Percentiles rank a stretch among this genome's conserved stretches.
Evolutionary conservation across 2,113 vertebrate species (phyloP).

Genomic region (Gambusia holbrooki): DNA sequence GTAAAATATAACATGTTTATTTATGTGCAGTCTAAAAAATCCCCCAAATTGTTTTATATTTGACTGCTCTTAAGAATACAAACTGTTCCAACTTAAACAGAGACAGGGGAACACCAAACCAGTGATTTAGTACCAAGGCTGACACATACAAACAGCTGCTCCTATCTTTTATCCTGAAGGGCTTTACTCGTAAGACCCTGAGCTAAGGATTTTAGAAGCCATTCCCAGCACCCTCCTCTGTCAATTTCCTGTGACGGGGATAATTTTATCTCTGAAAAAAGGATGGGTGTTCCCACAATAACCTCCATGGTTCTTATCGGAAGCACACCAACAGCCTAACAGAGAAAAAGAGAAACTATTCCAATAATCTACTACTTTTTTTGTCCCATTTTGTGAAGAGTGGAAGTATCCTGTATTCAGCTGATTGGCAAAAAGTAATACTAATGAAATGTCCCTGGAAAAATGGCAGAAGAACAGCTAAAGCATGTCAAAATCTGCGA

Average conservation of each 20-base stretch:
- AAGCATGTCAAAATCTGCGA: conserved; percentile 33
- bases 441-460: conserved; percentile 41
- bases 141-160: conserved; percentile 1
- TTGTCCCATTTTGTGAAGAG: not conserved
- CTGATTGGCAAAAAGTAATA: conserved; percentile 39
- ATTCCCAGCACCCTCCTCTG: conserved; percentile 56
- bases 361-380: conserved; percentile 49
- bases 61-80: not conserved
- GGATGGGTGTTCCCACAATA: conserved; percentile 71
- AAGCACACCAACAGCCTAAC: conserved; percentile 32
- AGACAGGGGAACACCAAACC: conserved; percentile 17
- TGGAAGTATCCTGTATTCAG: conserved; percentile 51
- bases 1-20: not conserved
- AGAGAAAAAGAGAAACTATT: conserved; percentile 47
- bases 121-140: conserved; percentile 31
- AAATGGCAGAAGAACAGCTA: conserved; percentile 27
- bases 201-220: conserved; percentile 59
- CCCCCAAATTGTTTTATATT: not conserved
- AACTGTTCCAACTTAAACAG: not conserved
- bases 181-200: conserved; percentile 39
- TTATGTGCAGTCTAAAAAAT: too few species aligned
- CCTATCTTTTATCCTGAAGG: conserved; percentile 48
- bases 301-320: conserved; percentile 65
- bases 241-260: conserved; percentile 61
- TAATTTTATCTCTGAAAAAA: conserved; percentile 68